Conservation (phyloP, 2,797 vertebrate species). For the Characodon lateralis region DNA sequence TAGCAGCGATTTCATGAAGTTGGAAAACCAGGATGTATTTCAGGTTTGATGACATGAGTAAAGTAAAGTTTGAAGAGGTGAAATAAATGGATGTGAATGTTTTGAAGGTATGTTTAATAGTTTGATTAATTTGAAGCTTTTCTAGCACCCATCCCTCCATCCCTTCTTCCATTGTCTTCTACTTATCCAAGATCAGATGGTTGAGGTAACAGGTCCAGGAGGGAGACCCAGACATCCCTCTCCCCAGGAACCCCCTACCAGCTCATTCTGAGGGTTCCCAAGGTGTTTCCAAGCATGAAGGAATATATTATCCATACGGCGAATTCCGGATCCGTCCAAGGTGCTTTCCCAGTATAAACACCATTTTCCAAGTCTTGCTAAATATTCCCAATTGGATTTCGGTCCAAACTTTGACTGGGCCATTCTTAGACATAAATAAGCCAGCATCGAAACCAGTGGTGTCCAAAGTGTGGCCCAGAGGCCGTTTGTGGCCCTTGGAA, state of each 20-base stretch:
- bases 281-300: too few species aligned
- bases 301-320: too few species aligned
- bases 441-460: background rate
- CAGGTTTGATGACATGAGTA: background rate
- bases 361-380: background rate
- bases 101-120: too few species aligned
- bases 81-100: too few species aligned
- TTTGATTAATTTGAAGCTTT: too few species aligned
- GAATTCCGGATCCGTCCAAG: too few species aligned
- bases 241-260: background rate
- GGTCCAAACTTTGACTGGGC: background rate
- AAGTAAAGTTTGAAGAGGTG: background rate
- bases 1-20: conserved; percentile 43
- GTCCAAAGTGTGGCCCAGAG: background rate
- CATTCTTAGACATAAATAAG: background rate
- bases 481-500: background rate
- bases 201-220: background rate
- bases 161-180: background rate
- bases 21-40: conserved; percentile 22
- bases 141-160: too few species aligned
- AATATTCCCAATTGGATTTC: background rate
- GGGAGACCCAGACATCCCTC: background rate
- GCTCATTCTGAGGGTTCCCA: too few species aligned
- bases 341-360: too few species aligned
- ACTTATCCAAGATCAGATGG: background rate